Percentiles rank a stretch among this genome's conserved stretches.
Conservation (phyloP, 1,140 invertebrate genomes). For the Caenorhabditis latens region DNA sequence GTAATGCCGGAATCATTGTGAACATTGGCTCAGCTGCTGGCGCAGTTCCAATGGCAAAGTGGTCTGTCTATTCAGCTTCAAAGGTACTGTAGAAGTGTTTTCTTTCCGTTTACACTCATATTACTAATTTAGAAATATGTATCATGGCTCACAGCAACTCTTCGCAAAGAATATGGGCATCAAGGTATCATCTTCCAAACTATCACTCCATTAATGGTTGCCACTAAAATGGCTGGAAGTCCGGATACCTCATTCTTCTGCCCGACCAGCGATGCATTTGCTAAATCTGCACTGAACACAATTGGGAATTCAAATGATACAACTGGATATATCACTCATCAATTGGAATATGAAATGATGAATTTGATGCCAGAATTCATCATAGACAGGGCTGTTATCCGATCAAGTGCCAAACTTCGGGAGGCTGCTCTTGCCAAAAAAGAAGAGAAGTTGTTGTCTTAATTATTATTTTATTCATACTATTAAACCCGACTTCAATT, state of each 20-base stretch:
- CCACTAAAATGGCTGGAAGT: constrained; percentile 73
- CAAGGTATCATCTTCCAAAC: constrained; percentile 71
- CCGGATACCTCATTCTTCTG: constrained; percentile 72
- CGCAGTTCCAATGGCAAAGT: constrained; percentile 61
- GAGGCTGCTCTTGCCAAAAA: neutral
- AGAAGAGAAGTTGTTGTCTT: neutral
- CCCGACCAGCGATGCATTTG: constrained; percentile 68
- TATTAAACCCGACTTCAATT: neutral
- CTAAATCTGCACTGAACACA: constrained; percentile 69
- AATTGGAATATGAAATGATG: constrained; percentile 63
- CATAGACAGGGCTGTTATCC: neutral
- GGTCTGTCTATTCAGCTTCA: constrained; percentile 74
- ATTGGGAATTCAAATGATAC: constrained; percentile 72
- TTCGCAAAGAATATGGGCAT: constrained; percentile 72
- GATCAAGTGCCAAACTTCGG: neutral
- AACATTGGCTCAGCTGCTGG: constrained; percentile 69
- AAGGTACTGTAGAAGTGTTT: constrained; percentile 62
- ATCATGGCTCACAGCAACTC: constrained; percentile 64
- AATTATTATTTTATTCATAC: neutral
- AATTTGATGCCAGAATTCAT: constrained; percentile 1
- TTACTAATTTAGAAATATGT: constrained; percentile 68
- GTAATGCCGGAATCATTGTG: constrained; percentile 67
- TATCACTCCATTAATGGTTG: constrained; percentile 75
- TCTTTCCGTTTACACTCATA: neutral
- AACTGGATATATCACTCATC: constrained; percentile 75